Evolutionary conservation across 1,140 invertebrate species (phyloP).

Genomic region (Pachypeltis micranthus): DNA sequence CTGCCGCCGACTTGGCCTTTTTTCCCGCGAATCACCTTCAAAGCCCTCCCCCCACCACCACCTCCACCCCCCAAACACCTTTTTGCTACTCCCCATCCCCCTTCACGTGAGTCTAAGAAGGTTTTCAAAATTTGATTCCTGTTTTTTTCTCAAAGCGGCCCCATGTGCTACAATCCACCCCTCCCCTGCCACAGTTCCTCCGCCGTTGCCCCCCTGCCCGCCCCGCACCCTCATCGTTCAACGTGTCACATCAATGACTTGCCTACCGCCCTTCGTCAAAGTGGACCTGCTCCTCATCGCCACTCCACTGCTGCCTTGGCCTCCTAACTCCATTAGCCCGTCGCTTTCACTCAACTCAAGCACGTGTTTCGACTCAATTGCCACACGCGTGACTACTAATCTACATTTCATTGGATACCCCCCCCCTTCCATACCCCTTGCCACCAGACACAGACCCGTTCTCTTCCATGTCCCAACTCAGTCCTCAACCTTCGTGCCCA

Average conservation of each 20-base stretch:
- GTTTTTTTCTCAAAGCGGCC: background rate
- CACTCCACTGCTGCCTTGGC: background rate
- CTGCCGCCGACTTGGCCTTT: too few species aligned
- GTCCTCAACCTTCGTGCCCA: too few species aligned
- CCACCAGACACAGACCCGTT: too few species aligned
- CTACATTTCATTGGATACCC: constrained; percentile 3
- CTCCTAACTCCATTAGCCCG: background rate
- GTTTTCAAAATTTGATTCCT: constrained; percentile 2
- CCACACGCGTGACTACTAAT: background rate
- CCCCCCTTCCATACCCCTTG: background rate
- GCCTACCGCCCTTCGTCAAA: too few species aligned
- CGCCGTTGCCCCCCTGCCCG: background rate
- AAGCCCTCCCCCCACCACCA: background rate
- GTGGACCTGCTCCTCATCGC: too few species aligned
- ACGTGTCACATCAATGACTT: too few species aligned
- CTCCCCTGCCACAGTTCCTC: background rate
- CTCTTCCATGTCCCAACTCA: too few species aligned
- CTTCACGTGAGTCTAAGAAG: background rate
- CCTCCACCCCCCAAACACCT: background rate
- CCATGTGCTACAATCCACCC: constrained; percentile 1
- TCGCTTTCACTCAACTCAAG: background rate
- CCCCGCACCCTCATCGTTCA: too few species aligned
- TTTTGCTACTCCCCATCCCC: background rate
- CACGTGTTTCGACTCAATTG: background rate
- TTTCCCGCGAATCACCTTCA: too few species aligned